Base-by-base conservation (phyloP, 2,797 vertebrate genomes). In the Hippopotamyrus pictus region DNA sequence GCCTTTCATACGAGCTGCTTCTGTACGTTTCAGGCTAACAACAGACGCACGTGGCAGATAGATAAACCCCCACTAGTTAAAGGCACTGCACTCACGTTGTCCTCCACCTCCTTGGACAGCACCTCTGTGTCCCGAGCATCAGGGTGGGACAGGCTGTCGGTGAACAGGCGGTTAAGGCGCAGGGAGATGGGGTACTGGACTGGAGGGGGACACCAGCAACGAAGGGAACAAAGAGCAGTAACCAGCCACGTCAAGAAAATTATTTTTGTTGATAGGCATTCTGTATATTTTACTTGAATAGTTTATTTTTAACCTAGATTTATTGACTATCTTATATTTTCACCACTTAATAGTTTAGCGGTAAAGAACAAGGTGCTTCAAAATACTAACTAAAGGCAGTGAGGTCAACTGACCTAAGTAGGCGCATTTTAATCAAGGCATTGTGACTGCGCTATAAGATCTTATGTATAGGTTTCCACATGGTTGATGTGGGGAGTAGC, bases 81-180 rank as follows among this genome's bases (percentile, higher is more conserved):
- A 46, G 76, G 33, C 33, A 90, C 7, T 11, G 11, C 51, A 91
- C 98, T 89, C 94, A 99, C 99, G 0, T 98, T 98, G 33, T 99
- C 97, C 14, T 97, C 95, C 90, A 98, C 98, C 88, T 99, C 97
- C 90, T 95, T 96, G 89, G 96, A 95, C 46, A 99, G 96, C 91
- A 96, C 95, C 69, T 97, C 96, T 0, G 95, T 94, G 9, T 99
- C 98, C n/a, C 94, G 96, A 0, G 94, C 96, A 7, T 97, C 98
- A 0, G 94, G 93, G 12, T 94, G 97, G 46, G 95, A 89, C 88
- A 99, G 94, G 92, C 95, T 97, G 87, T 98, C 98, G 0, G 97
- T 96, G 92, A 97, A 99, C 9, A 96, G 91, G 76, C 96, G 95
- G 85, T 96, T 96, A 7, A 99, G 94, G 83, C 98, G 96, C 89